Base-by-base conservation (phyloP, 2,797 vertebrate genomes). In the Intellagama lesueurii region DNA sequence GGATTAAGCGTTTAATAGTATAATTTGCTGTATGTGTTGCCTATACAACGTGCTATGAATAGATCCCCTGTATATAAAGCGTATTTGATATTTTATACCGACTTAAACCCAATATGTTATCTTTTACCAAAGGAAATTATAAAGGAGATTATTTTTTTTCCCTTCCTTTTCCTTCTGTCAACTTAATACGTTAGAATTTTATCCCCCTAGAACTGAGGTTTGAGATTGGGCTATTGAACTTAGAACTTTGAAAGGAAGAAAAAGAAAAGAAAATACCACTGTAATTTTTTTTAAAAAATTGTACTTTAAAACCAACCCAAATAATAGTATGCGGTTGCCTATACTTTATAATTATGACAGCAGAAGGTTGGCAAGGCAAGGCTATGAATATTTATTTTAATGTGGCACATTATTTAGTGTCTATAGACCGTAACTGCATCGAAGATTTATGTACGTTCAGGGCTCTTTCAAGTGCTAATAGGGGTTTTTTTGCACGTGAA, bases 1-100 rank as follows among this genome's bases (percentile, higher is more conserved):
- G 96, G 95, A 96, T 97, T 96, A 95, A 95, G 96, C 95, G 88
- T 96, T 95, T 96, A 96, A 96, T 96, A 93, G 92, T 94, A 94
- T 96, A 94, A 96, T 96, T 96, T 96, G 93, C 92, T 94, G 91
- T 95, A 95, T 92, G 92, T 96, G 95, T 95, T 94, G 90, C 92
- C 91, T 90, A 89, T 88, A 90, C 40, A 92, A 93, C 81, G 78
- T 86, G 75, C 90, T 91, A 91, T 95, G 94, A 97, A 97, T 96
- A 94, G 92, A 94, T 92, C 89, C 87, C 95, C 93, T 95, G 94
- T 94, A 86, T 86, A 94, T 92, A 92, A 92, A 93, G 92, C 72
- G 4, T n/a, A 92, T 90, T 92, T 94, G 93, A 95, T 95, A 95
- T 92, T 90, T 94, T 93, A 93, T 94, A 95, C 91, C 60, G 91